Conservation (phyloP, 2,113 vertebrate genomes). For the Parus major region DNA sequence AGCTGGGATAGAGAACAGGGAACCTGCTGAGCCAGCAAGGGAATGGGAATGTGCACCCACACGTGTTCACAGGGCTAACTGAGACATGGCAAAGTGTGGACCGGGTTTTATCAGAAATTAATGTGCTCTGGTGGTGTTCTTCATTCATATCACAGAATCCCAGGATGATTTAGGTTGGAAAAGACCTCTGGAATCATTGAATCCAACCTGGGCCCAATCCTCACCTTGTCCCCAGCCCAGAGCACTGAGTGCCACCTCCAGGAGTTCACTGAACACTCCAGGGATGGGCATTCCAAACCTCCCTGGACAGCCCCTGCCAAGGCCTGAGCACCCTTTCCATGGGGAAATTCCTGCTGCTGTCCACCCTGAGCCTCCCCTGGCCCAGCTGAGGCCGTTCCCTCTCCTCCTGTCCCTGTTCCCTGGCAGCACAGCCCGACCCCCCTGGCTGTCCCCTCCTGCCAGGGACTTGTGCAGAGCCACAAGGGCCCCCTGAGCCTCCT, state of each 20-base stretch:
- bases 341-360: rapidly evolving
- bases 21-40: not conserved
- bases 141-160: not conserved
- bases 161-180: not conserved
- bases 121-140: not conserved
- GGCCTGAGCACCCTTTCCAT: not conserved
- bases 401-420: not conserved
- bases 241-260: not conserved
- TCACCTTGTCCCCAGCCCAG: not conserved
- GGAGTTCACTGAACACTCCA: rapidly evolving
- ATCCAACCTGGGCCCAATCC: rapidly evolving
- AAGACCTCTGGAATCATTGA: not conserved
- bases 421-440: not conserved
- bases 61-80: rapidly evolving
- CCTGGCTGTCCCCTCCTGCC: not conserved
- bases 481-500: not conserved
- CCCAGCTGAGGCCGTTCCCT: not conserved
- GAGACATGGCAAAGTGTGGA: not conserved
- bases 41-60: not conserved
- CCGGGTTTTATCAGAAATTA: not conserved
- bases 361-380: not conserved
- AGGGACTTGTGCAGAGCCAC: not conserved
- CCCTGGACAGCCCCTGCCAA: not conserved
- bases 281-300: not conserved
- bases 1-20: not conserved